Base-by-base conservation (phyloP, 2,888 invertebrate genomes). In the Capitulum mitella region DNA sequence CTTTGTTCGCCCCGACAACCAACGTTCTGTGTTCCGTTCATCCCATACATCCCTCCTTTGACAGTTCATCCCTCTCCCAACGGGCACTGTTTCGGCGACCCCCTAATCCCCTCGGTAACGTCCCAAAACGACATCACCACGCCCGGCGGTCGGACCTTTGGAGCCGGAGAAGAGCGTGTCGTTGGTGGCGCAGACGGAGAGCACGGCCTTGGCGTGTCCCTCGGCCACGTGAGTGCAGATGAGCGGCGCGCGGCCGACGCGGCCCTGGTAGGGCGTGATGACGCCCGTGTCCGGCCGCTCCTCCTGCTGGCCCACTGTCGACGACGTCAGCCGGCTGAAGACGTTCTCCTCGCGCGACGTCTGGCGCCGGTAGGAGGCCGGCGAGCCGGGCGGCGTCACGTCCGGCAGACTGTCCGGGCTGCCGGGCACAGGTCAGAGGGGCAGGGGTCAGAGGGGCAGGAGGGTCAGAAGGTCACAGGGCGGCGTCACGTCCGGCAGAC, bases 141-240 rank as follows among this genome's bases (percentile, higher is more conserved):
- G n/a, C n/a, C n/a, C n/a, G n/a, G n/a, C n/a, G n/a, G n/a, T n/a
- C n/a, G n/a, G n/a, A 92, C 93, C 94, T 86, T 94, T 94, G 40
- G 94, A 93, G n/a, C 93, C 93, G 83, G 93, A 93, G 84, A 93
- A 93, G 43, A 95, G 87, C 78, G 90, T 87, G 81, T 91, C 89
- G 70, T 91, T 89, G 10, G 92, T 91, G n/a, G 93, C 92, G 82
- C 89, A 91, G 77, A 95, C 90, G 14, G 93, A 90, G 3, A 94
- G 87, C 64, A 95, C 93, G 3, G 94, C 92, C 86, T 93, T 92
- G 78, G 91, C 91, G 86, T 95, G 95, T 0, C 95, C 95, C 84
- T 92, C 92, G 16, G 94, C 93, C 78, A 91, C 90, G 85, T 93
- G 92, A 40, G 92, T 91, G 85, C 93, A 93, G 81, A 91, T 90